Conservation (phyloP, 2,113 vertebrate genomes). For the Anolis sagrei region DNA sequence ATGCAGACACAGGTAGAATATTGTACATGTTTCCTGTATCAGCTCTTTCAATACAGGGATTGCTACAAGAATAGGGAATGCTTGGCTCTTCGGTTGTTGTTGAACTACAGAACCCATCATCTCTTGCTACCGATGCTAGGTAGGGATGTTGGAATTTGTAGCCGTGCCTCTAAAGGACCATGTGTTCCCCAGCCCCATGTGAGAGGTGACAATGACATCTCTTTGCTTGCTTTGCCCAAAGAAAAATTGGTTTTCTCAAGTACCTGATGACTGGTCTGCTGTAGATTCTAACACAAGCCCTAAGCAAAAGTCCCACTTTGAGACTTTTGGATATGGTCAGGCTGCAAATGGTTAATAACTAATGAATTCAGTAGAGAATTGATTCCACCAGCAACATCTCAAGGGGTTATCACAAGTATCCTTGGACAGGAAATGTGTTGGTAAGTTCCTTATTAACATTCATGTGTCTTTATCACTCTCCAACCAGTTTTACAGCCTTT, state of each 20-base stretch:
- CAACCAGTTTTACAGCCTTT: slow-evolving; percentile 32
- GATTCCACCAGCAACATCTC: slow-evolving; percentile 32
- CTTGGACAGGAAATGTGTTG: slow-evolving; percentile 29
- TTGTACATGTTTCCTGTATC: neutral
- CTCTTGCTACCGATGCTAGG: no score
- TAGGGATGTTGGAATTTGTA: no score
- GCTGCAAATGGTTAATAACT: slow-evolving; percentile 23
- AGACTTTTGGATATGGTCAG: slow-evolving; percentile 14
- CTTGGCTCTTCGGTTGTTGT: no score
- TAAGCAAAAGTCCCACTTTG: slow-evolving; percentile 26
- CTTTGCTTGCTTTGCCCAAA: neutral
- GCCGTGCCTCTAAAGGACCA: no score
- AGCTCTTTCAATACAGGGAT: no score
- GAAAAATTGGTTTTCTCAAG: neutral
- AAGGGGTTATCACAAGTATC: slow-evolving; percentile 1
- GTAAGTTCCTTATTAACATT: slow-evolving; percentile 44
- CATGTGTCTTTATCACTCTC: slow-evolving; percentile 44
- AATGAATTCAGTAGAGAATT: slow-evolving; percentile 30
- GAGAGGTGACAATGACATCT: neutral
- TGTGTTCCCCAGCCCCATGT: no score
- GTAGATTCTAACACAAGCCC: neutral
- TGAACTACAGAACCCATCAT: no score
- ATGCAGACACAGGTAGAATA: neutral
- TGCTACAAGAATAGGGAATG: no score
- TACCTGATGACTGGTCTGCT: neutral